A percentile compares a stretch with the other conserved stretches of the same genome.
phyloP scores from a whole-genome alignment of 35 echinoderm and acorn worm species.

The Ptychodera flava region DNA sequence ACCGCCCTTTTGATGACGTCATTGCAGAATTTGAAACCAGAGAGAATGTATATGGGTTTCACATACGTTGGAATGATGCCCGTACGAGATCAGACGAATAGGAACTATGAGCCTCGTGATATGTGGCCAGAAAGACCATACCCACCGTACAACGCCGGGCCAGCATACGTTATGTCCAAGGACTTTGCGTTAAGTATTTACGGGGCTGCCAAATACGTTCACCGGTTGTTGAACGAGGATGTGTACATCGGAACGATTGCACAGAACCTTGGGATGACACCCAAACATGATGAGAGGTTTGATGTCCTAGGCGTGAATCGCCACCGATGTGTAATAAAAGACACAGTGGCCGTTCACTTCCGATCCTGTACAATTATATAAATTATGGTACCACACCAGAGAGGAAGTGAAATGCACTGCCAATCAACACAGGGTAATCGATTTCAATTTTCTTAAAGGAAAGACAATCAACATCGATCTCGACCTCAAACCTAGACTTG shows the following conservation, averaged over 20 bases:
- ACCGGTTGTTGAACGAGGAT: constrained; percentile 42
- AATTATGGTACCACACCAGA: not conserved
- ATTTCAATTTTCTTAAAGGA: too few relatives aligned
- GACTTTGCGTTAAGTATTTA: constrained; percentile 37
- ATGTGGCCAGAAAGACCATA: constrained; percentile 29
- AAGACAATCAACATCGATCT: too few relatives aligned
- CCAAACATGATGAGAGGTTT: not conserved
- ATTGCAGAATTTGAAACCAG: not conserved
- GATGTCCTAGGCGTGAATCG: not conserved
- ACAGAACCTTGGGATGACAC: not conserved
- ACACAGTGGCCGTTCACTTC: not conserved
- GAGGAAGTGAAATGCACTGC: not conserved
- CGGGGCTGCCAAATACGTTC: constrained; percentile 17
- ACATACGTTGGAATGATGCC: not conserved
- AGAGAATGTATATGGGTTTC: not conserved
- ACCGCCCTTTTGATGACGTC: not conserved
- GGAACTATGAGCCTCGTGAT: constrained; percentile 37
- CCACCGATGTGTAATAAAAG: not conserved
- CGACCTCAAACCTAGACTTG: too few relatives aligned
- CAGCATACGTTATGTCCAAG: constrained; percentile 54
- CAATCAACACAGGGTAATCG: not conserved
- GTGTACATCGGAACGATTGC: constrained; percentile 41
- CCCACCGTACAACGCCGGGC: constrained; percentile 45
- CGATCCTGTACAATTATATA: too few relatives aligned
- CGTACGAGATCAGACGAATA: constrained; percentile 15